phyloP scores from a whole-genome alignment of 2,797 vertebrate species.

The Falco rusticolus region DNA sequence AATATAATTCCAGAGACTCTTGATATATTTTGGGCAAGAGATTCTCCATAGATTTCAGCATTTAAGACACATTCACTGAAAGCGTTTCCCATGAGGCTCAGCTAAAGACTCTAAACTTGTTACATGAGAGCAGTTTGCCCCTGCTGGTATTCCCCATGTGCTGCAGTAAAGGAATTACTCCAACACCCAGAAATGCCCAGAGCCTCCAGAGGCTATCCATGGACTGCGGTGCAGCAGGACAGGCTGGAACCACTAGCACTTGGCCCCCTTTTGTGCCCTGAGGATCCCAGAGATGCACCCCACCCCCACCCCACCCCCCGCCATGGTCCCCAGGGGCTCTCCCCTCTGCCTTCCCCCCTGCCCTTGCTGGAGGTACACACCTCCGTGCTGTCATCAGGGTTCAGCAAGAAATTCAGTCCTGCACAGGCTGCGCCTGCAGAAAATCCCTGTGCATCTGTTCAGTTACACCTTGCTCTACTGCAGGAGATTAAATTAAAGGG shows the following conservation, averaged over 20 bases:
- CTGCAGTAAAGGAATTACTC: neutral
- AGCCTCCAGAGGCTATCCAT: neutral
- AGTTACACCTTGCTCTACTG: neutral
- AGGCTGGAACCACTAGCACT: neutral
- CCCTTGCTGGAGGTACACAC: neutral
- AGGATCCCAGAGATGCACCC: neutral
- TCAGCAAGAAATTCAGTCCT: neutral
- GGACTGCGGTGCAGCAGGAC: neutral
- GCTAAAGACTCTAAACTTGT: neutral
- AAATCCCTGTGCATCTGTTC: neutral
- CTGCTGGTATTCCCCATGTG: neutral
- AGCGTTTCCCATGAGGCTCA: neutral
- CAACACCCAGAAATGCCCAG: neutral
- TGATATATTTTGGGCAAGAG: neutral
- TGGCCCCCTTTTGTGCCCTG: neutral
- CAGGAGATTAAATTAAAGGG: neutral
- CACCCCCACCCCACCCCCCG: too few species aligned
- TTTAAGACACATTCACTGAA: neutral
- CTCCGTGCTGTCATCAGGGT: neutral
- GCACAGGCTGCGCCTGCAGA: neutral
- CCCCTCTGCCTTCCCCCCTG: neutral
- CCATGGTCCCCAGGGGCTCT: fast-evolving
- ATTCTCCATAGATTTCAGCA: neutral
- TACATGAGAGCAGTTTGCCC: neutral
- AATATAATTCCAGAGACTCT: neutral